These are phyloP conservation scores for Phoenicopterus ruber DNA, from an alignment of 2,113 vertebrate genomes.

Conservation along the genomic window DNA sequence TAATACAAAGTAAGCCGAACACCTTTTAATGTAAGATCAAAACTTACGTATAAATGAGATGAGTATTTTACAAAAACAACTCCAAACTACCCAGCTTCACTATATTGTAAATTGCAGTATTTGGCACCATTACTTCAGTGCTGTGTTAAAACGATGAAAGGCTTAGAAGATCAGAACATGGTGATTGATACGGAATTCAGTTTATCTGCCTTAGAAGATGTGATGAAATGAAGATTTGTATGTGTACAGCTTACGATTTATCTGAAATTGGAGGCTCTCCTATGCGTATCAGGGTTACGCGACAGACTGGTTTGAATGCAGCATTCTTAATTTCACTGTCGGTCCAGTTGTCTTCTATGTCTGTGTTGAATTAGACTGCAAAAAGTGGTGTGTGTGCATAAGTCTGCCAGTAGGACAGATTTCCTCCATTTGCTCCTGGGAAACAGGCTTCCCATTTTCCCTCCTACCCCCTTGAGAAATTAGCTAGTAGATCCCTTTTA, in stretches of 20 bases:
- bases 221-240: background rate
- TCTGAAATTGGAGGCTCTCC: background rate
- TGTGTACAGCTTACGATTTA: background rate
- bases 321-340: background rate
- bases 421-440: background rate
- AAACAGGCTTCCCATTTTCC: background rate
- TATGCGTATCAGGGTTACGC: background rate
- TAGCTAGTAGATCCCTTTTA: background rate
- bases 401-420: background rate
- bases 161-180: background rate
- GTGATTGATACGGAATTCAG: background rate
- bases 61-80: background rate
- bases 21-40: background rate
- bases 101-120: background rate
- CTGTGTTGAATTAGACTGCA: background rate
- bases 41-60: background rate
- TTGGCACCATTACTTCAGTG: background rate
- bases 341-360: background rate
- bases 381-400: background rate
- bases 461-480: background rate
- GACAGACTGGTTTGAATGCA: background rate
- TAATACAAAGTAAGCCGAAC: background rate
- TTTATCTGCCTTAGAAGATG: background rate
- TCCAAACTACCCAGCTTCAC: background rate
- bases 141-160: background rate